Percentiles rank a stretch among this genome's conserved stretches.
These are phyloP conservation scores for Neolamprologus sp. DNA, from an alignment of 2,113 vertebrate species.

Conservation along the genomic window DNA sequence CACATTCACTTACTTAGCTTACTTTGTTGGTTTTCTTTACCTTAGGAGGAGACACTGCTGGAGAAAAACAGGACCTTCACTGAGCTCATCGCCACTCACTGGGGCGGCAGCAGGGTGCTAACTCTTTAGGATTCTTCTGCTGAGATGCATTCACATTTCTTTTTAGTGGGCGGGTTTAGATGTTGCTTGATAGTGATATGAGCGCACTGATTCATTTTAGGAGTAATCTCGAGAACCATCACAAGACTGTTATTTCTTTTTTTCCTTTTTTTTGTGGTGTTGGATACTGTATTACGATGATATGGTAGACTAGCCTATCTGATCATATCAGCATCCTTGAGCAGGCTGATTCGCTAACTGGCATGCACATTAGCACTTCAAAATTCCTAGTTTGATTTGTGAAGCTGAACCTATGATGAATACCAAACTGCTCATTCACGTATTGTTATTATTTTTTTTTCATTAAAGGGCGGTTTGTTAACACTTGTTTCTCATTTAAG, in stretches of 20 bases:
- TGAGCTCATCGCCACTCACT: not conserved
- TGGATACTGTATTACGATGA: slow-evolving; percentile 43
- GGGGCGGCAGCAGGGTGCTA: slow-evolving; percentile 17
- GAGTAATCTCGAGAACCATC: slow-evolving; percentile 20
- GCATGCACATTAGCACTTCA: slow-evolving; percentile 66
- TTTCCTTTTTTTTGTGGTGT: slow-evolving; percentile 13
- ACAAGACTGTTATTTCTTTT: slow-evolving; percentile 32
- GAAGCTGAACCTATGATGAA: slow-evolving; percentile 51
- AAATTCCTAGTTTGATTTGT: slow-evolving; percentile 49
- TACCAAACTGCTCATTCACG: slow-evolving; percentile 48
- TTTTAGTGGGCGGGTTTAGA: slow-evolving; percentile 6
- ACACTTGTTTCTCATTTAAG: slow-evolving; percentile 22
- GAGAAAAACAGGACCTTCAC: slow-evolving; percentile 28
- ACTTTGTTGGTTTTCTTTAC: slow-evolving; percentile 62
- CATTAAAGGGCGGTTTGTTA: slow-evolving; percentile 38
- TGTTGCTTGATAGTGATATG: slow-evolving; percentile 37
- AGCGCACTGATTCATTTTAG: slow-evolving; percentile 21
- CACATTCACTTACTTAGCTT: slow-evolving; percentile 75
- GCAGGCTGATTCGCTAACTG: slow-evolving; percentile 60
- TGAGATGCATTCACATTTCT: slow-evolving; percentile 29
- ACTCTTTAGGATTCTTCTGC: slow-evolving; percentile 24
- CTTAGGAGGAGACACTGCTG: slow-evolving; percentile 49
- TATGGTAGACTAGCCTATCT: slow-evolving; percentile 47
- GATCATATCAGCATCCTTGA: slow-evolving; percentile 51
- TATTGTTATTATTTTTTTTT: not conserved